Conservation (phyloP, 2,113 vertebrate genomes). For the Genyomyrus donnyi region DNA sequence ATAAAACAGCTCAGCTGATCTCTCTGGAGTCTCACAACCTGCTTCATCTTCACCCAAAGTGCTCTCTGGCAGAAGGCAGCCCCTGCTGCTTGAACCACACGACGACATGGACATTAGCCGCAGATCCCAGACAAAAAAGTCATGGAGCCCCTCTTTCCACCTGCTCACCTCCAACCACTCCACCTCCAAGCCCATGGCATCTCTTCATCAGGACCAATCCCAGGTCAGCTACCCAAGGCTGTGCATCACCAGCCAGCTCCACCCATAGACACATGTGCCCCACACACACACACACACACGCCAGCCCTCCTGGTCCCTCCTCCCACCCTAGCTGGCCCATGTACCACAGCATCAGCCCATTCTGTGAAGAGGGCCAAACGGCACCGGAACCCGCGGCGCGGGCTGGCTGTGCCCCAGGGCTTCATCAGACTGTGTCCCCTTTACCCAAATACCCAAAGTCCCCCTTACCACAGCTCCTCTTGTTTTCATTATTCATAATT, state of each 20-base stretch:
- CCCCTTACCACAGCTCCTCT: slow-evolving; percentile 31
- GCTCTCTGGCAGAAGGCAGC: neutral
- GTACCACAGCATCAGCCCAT: neutral
- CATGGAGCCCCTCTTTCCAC: neutral
- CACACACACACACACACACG: neutral
- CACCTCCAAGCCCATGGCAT: neutral
- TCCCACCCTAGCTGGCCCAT: neutral
- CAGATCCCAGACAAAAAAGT: neutral
- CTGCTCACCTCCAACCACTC: neutral
- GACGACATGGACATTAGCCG: neutral
- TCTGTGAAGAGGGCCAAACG: neutral
- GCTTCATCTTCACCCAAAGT: neutral
- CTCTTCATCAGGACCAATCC: neutral
- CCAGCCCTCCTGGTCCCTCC: neutral
- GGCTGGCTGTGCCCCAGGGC: too few species aligned
- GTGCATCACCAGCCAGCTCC: neutral
- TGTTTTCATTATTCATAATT: slow-evolving; percentile 50
- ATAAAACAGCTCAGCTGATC: neutral
- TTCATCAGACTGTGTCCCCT: slow-evolving; percentile 1
- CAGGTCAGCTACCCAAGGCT: neutral
- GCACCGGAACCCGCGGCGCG: neutral
- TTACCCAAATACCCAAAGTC: slow-evolving; percentile 9
- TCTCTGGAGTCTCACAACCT: neutral
- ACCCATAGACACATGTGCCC: neutral
- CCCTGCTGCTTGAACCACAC: neutral